Percentiles rank a stretch among this genome's conserved stretches.
These are phyloP conservation scores for Rhinogobius similis DNA, from an alignment of 2,113 vertebrate genomes.

Conservation along the genomic window DNA sequence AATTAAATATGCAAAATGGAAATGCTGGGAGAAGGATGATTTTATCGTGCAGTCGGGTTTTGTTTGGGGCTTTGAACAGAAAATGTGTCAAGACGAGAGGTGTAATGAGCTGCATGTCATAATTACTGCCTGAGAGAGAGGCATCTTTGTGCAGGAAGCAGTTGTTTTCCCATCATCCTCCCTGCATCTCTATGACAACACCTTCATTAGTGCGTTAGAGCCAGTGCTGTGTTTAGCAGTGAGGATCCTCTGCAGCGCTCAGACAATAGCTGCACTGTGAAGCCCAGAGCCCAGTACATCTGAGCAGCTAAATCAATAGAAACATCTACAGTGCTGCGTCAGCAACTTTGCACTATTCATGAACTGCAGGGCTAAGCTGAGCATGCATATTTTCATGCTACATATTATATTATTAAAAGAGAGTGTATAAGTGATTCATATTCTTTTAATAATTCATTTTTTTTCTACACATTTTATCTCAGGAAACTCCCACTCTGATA, in stretches of 20 bases:
- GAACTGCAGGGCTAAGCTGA: slow-evolving; percentile 30
- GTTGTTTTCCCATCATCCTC: slow-evolving; percentile 69
- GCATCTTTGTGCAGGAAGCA: slow-evolving; percentile 56
- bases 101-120: slow-evolving; percentile 37
- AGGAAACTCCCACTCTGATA: neutral
- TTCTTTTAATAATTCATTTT: neutral
- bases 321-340: slow-evolving; percentile 39
- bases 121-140: slow-evolving; percentile 52
- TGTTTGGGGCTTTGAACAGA: slow-evolving; percentile 28
- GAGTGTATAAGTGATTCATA: neutral
- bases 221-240: slow-evolving; percentile 56
- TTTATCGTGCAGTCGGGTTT: slow-evolving; percentile 11
- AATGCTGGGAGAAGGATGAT: slow-evolving; percentile 9
- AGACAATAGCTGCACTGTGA: slow-evolving; percentile 66
- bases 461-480: neutral
- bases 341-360: slow-evolving; percentile 32
- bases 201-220: slow-evolving; percentile 70
- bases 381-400: slow-evolving; percentile 24
- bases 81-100: slow-evolving; percentile 24
- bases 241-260: slow-evolving; percentile 62
- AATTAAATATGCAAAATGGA: slow-evolving; percentile 20
- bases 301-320: slow-evolving; percentile 51
- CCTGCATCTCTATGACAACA: slow-evolving; percentile 82
- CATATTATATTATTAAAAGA: neutral
- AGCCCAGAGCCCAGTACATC: slow-evolving; percentile 53